Evolutionary conservation across 2,797 vertebrate species (phyloP).

Genomic region (Meriones psammophilus): DNA sequence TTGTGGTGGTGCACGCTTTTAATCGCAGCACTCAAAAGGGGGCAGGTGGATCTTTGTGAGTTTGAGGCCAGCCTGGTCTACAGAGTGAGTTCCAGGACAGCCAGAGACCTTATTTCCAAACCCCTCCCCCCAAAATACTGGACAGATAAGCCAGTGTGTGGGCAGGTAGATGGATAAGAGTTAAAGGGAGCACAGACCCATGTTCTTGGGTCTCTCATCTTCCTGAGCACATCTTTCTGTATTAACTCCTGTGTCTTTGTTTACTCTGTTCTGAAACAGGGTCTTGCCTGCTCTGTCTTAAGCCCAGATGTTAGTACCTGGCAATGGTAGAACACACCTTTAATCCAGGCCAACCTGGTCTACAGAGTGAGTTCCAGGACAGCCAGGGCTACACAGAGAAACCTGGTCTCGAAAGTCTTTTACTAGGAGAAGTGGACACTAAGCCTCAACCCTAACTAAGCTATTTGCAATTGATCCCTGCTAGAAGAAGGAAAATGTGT

Average conservation of each 20-base stretch:
- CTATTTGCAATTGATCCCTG: not conserved
- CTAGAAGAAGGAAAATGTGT: no score
- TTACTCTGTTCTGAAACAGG: not conserved
- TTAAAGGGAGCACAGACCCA: not conserved
- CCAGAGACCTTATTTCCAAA: not conserved
- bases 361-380: not conserved
- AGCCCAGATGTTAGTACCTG: not conserved
- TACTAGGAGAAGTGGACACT: not conserved
- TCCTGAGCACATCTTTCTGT: not conserved
- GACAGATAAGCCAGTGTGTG: not conserved
- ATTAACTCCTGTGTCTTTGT: not conserved
- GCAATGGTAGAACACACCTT: not conserved
- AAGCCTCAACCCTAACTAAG: no score
- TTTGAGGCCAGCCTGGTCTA: not conserved
- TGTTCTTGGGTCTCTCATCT: not conserved
- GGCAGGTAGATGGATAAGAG: not conserved
- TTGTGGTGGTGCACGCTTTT: not conserved
- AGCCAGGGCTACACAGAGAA: not conserved
- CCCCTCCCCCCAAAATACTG: not conserved
- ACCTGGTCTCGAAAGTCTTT: not conserved
- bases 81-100: not conserved
- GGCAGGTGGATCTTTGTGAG: not conserved
- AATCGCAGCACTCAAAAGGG: not conserved
- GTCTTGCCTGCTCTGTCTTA: not conserved
- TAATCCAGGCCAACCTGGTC: not conserved